phyloP scores from a whole-genome alignment of 2,888 invertebrate species.

The Caenorhabditis panamensis region DNA sequence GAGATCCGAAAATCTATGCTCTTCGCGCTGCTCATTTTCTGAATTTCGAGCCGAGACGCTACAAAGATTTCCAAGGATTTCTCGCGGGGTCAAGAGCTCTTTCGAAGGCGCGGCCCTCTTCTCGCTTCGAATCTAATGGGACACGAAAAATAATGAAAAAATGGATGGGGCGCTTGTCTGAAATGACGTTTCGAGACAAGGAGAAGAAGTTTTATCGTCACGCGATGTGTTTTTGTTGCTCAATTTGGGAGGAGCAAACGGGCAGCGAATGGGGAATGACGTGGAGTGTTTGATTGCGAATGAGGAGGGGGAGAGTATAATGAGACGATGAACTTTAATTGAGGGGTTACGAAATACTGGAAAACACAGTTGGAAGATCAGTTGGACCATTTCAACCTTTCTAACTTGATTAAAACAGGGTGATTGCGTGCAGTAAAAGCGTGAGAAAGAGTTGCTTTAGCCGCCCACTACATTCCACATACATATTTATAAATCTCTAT shows the following conservation, averaged over 20 bases:
- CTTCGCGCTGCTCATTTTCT: not conserved
- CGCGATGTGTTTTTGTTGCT: conserved; percentile 60
- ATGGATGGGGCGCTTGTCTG: conserved; percentile 2
- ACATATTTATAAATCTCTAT: not conserved
- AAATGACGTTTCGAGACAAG: conserved; percentile 38
- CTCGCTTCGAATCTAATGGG: not conserved
- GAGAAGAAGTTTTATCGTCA: conserved; percentile 55
- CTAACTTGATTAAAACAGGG: too few relatives aligned
- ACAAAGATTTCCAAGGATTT: conserved; percentile 1
- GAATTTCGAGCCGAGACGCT: conserved; percentile 5
- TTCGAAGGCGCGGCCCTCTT: not conserved
- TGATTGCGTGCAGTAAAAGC: too few relatives aligned
- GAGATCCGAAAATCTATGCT: too few relatives aligned
- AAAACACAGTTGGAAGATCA: not conserved
- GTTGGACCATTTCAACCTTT: too few relatives aligned
- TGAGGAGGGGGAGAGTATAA: not conserved
- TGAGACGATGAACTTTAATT: not conserved
- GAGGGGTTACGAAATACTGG: conserved; percentile 7
- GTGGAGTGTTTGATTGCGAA: conserved; percentile 5
- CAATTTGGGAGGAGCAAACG: conserved; percentile 22
- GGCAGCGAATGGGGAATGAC: conserved; percentile 29
- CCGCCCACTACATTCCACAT: not conserved
- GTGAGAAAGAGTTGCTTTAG: not conserved
- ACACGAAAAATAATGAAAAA: conserved; percentile 41
- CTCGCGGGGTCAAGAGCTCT: conserved; percentile 9